Percentiles rank a stretch among this genome's conserved stretches.
Conservation (phyloP, 53 echinoderm and acorn worm genomes). For the Zoroaster sp. region DNA sequence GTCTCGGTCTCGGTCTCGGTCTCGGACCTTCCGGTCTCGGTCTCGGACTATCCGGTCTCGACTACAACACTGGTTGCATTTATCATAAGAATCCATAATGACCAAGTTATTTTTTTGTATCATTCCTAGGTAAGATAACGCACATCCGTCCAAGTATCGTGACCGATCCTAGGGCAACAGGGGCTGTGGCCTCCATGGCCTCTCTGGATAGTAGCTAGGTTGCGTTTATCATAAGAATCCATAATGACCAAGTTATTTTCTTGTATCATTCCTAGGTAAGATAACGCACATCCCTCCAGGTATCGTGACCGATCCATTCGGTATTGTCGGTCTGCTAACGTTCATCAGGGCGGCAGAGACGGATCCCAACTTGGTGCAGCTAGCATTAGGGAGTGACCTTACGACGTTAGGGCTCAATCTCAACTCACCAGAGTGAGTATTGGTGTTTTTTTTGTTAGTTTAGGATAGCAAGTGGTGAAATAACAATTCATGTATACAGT, state of each 20-base stretch:
- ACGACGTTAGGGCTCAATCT: slow-evolving; percentile 97
- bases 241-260: no score
- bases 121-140: slow-evolving; percentile 84
- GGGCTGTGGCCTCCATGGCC: neutral
- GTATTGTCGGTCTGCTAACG: slow-evolving; percentile 94
- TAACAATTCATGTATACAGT: no score
- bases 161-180: slow-evolving; percentile 65
- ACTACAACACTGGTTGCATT: no score
- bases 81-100: no score
- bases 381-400: slow-evolving; percentile 93
- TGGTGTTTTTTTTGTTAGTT: no score
- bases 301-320: slow-evolving; percentile 96
- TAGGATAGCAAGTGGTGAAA: no score
- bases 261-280: slow-evolving; percentile 67
- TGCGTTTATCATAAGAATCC: no score
- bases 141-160: slow-evolving; percentile 91
- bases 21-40: no score
- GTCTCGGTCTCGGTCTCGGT: no score
- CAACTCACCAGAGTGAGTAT: slow-evolving; percentile 97
- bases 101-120: neutral
- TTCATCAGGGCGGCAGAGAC: slow-evolving; percentile 95
- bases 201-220: neutral
- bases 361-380: slow-evolving; percentile 89
- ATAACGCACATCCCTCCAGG: slow-evolving; percentile 95
- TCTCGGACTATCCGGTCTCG: no score